Base-by-base conservation (phyloP, 2,888 invertebrate genomes). In the Mellilla xanthometata region DNA sequence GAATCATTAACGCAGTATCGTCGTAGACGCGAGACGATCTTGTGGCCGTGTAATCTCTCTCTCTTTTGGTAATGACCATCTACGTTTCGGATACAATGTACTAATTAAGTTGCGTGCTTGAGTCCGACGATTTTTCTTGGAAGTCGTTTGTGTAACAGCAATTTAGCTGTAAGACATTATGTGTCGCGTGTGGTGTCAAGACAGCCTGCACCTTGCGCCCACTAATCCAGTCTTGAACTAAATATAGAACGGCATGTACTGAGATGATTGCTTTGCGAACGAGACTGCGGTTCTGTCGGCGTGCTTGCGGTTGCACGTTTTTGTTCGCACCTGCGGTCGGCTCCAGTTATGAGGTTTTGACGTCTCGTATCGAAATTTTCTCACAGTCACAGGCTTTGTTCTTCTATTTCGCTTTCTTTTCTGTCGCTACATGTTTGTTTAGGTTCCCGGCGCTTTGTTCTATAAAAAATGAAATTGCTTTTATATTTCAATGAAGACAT, bases 321-420 rank as follows among this genome's bases (percentile, higher is more conserved):
- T 81, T 77, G 72, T 76, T 78, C 72, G 60, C 76, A 78, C 77
- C 70, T 81, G 80, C 76, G 81, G 78, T 76, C 58, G 60, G 58
- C 62, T 65, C 60, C 72, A 76, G 71, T 81, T 77, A 72, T 67
- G 46, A 40, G 46, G 35, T 40, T 43, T 39, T 40, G 64, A 68
- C 57, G 52, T 60, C 58, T 54, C 54, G 54, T 46, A 46, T 57
- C 44, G 48, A 60, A 54, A 61, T 52, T 48, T 60, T 59, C 58
- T 58, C 53, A 46, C 53, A 47, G 41, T 41, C 42, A 35, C 40
- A 33, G 39, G 50, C 39, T 52, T 60, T 31, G 36, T 43, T 39
- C 35, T 41, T 52, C 59, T 30, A 34, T 42, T 39, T 34, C 39
- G 39, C 39, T 48, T 34, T 35, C 46, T 42, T 45, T 49, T 58